Conservation (phyloP, 2,797 vertebrate genomes). For the Girardinus metallicus region DNA sequence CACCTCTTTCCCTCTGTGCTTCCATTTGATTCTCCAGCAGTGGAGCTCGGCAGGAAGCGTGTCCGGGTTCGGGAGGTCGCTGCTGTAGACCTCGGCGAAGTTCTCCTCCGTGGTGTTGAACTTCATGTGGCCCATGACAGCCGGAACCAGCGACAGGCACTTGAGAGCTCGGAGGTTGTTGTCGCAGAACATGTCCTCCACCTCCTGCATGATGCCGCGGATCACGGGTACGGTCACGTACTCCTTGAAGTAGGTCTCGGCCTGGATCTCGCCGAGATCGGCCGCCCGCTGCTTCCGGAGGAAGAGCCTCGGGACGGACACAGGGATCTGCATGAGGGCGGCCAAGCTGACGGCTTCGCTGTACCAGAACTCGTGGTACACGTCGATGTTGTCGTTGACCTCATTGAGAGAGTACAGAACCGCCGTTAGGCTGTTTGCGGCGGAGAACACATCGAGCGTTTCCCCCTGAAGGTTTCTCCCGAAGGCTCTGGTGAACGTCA, state of each 20-base stretch:
- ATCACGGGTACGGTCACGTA: slow-evolving; percentile 89
- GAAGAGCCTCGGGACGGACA: slow-evolving; percentile 88
- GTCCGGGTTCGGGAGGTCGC: slow-evolving; percentile 92
- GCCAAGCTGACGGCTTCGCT: slow-evolving; percentile 92
- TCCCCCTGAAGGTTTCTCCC: slow-evolving; percentile 94
- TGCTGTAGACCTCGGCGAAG: slow-evolving; percentile 89
- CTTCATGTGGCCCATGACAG: slow-evolving; percentile 96
- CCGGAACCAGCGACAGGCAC: slow-evolving; percentile 93
- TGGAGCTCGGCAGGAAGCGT: slow-evolving; percentile 94
- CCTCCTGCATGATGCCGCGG: slow-evolving; percentile 90
- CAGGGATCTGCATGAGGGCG: slow-evolving; percentile 82
- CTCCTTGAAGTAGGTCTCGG: slow-evolving; percentile 93
- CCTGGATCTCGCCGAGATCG: slow-evolving; percentile 81
- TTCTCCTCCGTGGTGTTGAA: slow-evolving; percentile 95
- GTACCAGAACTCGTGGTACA: slow-evolving; percentile 98
- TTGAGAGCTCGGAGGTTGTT: slow-evolving; percentile 93
- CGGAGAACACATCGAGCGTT: slow-evolving; percentile 91
- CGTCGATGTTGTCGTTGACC: slow-evolving; percentile 95
- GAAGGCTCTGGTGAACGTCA: slow-evolving; percentile 94
- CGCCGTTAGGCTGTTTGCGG: slow-evolving; percentile 92
- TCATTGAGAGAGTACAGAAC: slow-evolving; percentile 94
- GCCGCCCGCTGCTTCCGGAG: slow-evolving; percentile 84
- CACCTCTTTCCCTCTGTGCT: slow-evolving; percentile 96
- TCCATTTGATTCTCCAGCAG: slow-evolving; percentile 99
- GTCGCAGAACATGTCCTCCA: slow-evolving; percentile 95